Base-by-base conservation (phyloP, 2,888 invertebrate species). In the Neocrepidodera transversa region DNA sequence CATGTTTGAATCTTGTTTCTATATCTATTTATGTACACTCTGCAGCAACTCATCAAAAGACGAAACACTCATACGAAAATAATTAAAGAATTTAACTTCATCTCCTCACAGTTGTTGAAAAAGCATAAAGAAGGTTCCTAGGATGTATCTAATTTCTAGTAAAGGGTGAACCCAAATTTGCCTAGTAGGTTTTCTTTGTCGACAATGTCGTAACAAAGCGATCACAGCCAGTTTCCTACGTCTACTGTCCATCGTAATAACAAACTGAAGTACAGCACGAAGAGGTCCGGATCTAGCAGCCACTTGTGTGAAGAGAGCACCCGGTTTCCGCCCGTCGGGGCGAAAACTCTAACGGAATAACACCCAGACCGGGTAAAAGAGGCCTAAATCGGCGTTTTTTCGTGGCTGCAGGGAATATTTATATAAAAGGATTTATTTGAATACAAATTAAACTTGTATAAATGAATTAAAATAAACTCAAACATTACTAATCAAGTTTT, bases 1-100 rank as follows among this genome's bases (percentile, higher is more conserved):
- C 45, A 23, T 20, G 3, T 14, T 45, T 45, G 45, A 18, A 11
- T 45, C 28, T 45, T 45, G 45, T 45, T 20, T 45, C 10, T 45
- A 20, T 40, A 40, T 11, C 40, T 40, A 1, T 14, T 1, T 1
- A 11, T 6, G 40, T 7, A 40, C 40, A 11, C 40, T 11, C 7
- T 40, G 14, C 40, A 40, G 7, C 40, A 40, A 40, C 40, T 40
- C 40, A 40, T 40, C 1, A 13, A 40, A 40, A 40, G 7, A 23
- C 3, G 26, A 23, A 23, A 23, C 26, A 7, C 26, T 23, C 26
- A 23, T 23, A 23, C 26, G 26, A 23, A 23, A 23, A 23, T 23
- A 23, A 23, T 23, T 23, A 23, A 23, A 23, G 7, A 23, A 23
- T 23, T 23, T 23, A 13, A 2, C 7, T 40, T 40, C 40, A 14